Percentiles rank a stretch among this genome's conserved stretches.
Evolutionary conservation across 2,797 vertebrate species (phyloP).

Genomic region (Lophius americanus): DNA sequence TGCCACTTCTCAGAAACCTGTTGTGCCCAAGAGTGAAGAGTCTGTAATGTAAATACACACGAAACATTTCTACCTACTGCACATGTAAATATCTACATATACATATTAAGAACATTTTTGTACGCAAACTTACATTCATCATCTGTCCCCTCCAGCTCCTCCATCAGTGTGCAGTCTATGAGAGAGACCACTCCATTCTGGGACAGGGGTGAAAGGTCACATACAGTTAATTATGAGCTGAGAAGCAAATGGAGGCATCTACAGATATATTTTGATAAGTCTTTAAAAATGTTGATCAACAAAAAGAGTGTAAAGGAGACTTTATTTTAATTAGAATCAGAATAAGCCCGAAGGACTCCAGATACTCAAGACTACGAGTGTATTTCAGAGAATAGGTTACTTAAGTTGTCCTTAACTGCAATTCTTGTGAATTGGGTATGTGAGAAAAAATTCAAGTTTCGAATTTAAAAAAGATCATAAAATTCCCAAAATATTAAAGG

Average conservation of each 20-base stretch:
- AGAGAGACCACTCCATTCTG: slow-evolving; percentile 96
- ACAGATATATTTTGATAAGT: background rate
- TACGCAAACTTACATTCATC: slow-evolving; percentile 87
- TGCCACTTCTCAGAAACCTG: background rate
- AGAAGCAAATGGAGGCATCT: background rate
- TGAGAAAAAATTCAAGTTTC: too few species aligned
- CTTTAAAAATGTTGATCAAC: background rate
- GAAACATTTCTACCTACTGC: background rate
- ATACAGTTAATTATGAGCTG: slow-evolving; percentile 2
- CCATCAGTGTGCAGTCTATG: slow-evolving; percentile 96
- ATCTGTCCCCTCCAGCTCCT: slow-evolving; percentile 91
- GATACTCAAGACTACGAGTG: too few species aligned
- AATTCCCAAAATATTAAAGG: too few species aligned
- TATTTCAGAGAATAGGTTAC: too few species aligned
- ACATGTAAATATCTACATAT: background rate
- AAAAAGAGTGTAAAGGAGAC: background rate
- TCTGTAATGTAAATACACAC: background rate
- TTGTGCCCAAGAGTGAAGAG: background rate
- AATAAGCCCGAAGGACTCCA: too few species aligned
- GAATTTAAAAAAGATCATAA: too few species aligned
- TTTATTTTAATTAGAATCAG: too few species aligned
- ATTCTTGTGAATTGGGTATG: too few species aligned
- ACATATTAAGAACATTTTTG: background rate
- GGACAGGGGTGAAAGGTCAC: slow-evolving; percentile 20
- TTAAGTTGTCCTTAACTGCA: too few species aligned